Evolutionary conservation across 2,888 invertebrate genomes (phyloP).

Genomic region (Smittia sp.): DNA sequence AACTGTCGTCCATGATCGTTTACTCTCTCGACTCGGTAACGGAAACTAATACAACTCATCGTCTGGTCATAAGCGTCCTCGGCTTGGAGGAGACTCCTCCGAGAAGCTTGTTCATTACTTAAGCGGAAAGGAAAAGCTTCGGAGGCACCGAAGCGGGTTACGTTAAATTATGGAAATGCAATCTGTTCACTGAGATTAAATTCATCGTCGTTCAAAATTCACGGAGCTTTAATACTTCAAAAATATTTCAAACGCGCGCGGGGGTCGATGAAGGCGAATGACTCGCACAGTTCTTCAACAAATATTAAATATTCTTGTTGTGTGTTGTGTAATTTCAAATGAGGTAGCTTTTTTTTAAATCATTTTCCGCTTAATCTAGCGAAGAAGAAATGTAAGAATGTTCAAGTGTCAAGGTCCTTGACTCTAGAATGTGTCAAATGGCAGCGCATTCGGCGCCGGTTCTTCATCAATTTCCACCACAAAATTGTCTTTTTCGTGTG

Average conservation of each 20-base stretch:
- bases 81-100: too few relatives aligned
- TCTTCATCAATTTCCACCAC: neutral
- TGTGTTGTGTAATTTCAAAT: conserved; percentile 27
- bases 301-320: neutral
- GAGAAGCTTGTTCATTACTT: too few relatives aligned
- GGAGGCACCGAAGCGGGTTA: neutral
- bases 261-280: neutral
- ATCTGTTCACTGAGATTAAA: conserved; percentile 35
- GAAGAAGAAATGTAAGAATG: too few relatives aligned
- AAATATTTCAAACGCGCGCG: neutral
- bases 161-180: conserved; percentile 28
- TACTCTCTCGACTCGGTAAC: neutral
- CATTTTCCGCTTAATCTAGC: neutral
- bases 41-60: neutral
- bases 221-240: neutral
- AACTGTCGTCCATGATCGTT: neutral
- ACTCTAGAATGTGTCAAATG: too few relatives aligned
- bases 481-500: conserved; percentile 24
- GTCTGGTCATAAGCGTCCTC: neutral
- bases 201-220: neutral
- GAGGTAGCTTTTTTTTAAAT: conserved; percentile 33
- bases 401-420: too few relatives aligned
- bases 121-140: neutral
- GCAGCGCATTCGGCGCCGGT: too few relatives aligned
- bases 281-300: neutral